phyloP scores from a whole-genome alignment of 2,797 vertebrate species.

The Peromyscus melanophrys region DNA sequence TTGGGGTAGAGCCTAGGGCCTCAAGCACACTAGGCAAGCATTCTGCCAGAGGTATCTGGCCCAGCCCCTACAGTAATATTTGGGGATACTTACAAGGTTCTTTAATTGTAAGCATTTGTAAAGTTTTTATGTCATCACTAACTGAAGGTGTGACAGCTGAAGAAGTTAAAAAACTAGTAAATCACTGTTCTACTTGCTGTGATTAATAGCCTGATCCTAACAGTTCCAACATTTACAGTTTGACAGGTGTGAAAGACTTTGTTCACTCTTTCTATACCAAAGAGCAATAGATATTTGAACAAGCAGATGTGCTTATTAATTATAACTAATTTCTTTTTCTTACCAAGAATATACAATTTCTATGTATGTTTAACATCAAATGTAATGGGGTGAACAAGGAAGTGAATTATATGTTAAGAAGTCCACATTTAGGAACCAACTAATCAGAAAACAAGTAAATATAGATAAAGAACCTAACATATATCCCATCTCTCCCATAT shows the following conservation, averaged over 20 bases:
- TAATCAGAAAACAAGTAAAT: slow-evolving; percentile 62
- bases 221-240: slow-evolving; percentile 47
- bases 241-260: slow-evolving; percentile 48
- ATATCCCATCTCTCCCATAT: slow-evolving; percentile 36
- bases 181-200: slow-evolving; percentile 36
- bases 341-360: slow-evolving; percentile 60
- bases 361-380: slow-evolving; percentile 66
- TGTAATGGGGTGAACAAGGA: slow-evolving; percentile 15
- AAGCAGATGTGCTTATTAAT: slow-evolving; percentile 45
- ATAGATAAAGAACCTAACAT: slow-evolving; percentile 53
- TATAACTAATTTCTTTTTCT: slow-evolving; percentile 53
- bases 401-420: slow-evolving; percentile 55
- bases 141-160: slow-evolving; percentile 42
- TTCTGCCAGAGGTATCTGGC: not conserved
- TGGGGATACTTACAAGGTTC: slow-evolving; percentile 45
- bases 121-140: slow-evolving; percentile 32
- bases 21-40: not conserved
- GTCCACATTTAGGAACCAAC: slow-evolving; percentile 48
- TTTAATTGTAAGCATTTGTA: slow-evolving; percentile 45
- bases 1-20: not conserved
- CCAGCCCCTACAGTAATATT: not conserved
- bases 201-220: slow-evolving; percentile 31
- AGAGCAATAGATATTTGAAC: slow-evolving; percentile 32
- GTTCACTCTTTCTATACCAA: slow-evolving; percentile 49
- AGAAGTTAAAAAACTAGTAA: slow-evolving; percentile 61